A percentile compares a stretch with the other conserved stretches of the same genome.
Conservation (phyloP, 1,140 invertebrate genomes). For the Drosophila aff. region DNA sequence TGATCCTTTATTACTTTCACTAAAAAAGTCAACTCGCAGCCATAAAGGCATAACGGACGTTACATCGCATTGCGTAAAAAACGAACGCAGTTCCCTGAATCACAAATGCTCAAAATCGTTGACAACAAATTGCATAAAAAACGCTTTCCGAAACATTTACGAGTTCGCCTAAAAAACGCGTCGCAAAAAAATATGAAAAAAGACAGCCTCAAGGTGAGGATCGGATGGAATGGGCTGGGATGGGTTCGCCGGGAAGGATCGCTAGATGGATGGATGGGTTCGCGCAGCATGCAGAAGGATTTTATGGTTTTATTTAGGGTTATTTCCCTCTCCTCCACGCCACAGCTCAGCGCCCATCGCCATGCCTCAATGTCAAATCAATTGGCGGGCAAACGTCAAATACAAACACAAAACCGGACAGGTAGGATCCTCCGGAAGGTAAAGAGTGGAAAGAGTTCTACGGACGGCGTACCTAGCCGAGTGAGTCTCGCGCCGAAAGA, state of each 20-base stretch:
- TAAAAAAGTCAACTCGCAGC: constrained; percentile 75
- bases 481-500: constrained; percentile 77
- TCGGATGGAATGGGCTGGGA: constrained; percentile 16
- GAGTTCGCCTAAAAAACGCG: constrained; percentile 71
- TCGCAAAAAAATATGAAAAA: constrained; percentile 3
- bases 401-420: constrained; percentile 29
- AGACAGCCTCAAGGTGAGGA: constrained; percentile 56
- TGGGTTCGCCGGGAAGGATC: constrained; percentile 30
- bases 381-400: constrained; percentile 82
- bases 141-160: constrained; percentile 65
- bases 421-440: constrained; percentile 26
- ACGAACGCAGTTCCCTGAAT: constrained; percentile 67
- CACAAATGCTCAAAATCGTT: constrained; percentile 35
- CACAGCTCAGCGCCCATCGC: constrained; percentile 6
- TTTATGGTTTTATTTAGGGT: constrained; percentile 84
- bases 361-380: constrained; percentile 78
- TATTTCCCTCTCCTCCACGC: constrained; percentile 47
- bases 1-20: constrained; percentile 51
- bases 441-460: constrained; percentile 71
- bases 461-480: constrained; percentile 46
- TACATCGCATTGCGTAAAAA: constrained; percentile 79
- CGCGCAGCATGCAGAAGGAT: constrained; percentile 81
- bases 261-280: constrained; percentile 30
- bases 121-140: constrained; percentile 83
- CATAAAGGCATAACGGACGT: constrained; percentile 62